These are phyloP conservation scores for Himantopus leucocephalus DNA, from an alignment of 2,113 vertebrate genomes.

Conservation along the genomic window DNA sequence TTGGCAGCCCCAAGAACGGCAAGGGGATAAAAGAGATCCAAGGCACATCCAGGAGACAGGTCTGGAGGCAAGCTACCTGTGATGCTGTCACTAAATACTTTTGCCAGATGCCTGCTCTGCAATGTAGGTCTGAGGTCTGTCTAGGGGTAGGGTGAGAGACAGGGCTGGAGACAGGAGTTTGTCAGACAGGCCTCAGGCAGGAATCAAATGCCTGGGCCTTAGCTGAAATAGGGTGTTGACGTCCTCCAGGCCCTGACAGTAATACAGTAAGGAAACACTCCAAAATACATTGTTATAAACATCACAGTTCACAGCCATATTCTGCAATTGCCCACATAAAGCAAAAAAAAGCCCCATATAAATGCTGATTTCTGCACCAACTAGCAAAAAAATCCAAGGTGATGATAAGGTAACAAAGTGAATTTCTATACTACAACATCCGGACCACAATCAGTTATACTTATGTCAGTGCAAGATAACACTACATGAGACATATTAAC, in stretches of 20 bases:
- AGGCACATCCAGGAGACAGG: not conserved
- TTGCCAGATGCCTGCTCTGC: not conserved
- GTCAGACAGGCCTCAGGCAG: not conserved
- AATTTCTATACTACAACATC: not conserved
- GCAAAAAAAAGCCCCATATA: not conserved
- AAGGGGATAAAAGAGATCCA: not conserved
- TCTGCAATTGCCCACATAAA: not conserved
- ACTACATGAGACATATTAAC: not conserved
- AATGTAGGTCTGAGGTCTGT: not conserved
- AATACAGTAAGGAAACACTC: not conserved
- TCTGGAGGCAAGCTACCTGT: not conserved
- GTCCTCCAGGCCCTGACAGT: not conserved
- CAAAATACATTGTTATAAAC: not conserved
- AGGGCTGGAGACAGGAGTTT: not conserved
- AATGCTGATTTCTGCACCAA: not conserved
- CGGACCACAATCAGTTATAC: not conserved
- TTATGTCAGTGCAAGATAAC: not conserved
- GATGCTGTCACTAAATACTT: not conserved
- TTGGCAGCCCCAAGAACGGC: not conserved
- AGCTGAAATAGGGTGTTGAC: fast-evolving
- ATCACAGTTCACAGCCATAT: not conserved
- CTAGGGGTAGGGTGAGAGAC: not conserved
- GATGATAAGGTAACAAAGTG: not conserved
- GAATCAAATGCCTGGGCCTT: not conserved
- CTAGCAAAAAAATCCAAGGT: not conserved